These are phyloP conservation scores for Hartigia nigra DNA, from an alignment of 2,888 invertebrate genomes.

Conservation along the genomic window DNA sequence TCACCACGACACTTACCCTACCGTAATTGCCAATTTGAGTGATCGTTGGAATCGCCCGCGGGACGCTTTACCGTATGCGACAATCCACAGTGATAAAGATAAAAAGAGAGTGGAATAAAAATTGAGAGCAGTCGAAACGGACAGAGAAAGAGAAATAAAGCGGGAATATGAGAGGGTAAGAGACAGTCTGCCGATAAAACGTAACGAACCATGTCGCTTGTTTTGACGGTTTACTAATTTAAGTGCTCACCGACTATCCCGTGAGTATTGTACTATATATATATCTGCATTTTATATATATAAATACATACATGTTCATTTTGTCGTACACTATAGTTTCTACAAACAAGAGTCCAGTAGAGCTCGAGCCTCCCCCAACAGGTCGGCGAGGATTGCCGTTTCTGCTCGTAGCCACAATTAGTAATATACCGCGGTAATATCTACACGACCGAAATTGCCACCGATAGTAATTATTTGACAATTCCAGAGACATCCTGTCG, in stretches of 20 bases:
- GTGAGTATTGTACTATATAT: neutral
- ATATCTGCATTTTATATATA: neutral
- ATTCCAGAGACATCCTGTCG: constrained; percentile 54
- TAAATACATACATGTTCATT: neutral
- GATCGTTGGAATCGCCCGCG: constrained; percentile 57
- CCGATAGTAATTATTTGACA: constrained; percentile 57
- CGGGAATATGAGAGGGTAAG: neutral
- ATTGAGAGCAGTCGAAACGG: constrained; percentile 9
- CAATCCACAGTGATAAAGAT: constrained; percentile 18
- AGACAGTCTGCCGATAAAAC: neutral
- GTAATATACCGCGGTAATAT: constrained; percentile 48
- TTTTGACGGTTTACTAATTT: constrained; percentile 60
- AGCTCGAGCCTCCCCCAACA: neutral
- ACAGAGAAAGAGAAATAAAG: constrained; percentile 5
- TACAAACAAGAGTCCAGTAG: neutral
- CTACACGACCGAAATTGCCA: constrained; percentile 52
- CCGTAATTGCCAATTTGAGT: constrained; percentile 61
- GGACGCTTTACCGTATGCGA: constrained; percentile 36
- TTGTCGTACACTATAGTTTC: neutral
- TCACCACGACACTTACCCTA: neutral
- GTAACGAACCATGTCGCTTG: neutral
- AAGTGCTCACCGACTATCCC: constrained; percentile 48
- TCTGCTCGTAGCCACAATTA: constrained; percentile 31
- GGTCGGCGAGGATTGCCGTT: neutral
- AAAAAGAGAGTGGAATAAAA: constrained; percentile 26